Evolutionary conservation across 2,888 invertebrate genomes (phyloP), one percentile per base, ranked within the genome.

Genomic region (Hirudinaria manillensis): DNA sequence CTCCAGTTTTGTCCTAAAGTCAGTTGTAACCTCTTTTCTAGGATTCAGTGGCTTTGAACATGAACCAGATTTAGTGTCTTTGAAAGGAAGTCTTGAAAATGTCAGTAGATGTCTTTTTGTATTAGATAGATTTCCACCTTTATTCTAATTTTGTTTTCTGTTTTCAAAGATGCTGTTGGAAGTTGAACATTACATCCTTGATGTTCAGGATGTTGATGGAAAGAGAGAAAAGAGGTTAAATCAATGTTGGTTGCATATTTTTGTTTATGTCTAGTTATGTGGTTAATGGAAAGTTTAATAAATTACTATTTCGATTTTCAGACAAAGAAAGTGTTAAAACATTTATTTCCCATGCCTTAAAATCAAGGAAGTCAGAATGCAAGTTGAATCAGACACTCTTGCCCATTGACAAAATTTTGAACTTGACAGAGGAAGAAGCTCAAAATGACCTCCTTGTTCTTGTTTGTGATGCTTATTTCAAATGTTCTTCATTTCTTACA

Each of bases 221-320:
- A n/a, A 19, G 72, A 72, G 72, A 51, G 72, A 72, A 55, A 24
- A 55, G 27, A 72, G 72, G 27, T 27, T 72, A 4, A n/a, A 72
- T 2, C 38, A 72, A 55, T 53, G 72, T 72, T 72, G 32, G 53
- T 55, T 21, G 1, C 34, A 2, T 10, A 19, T 68, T 68, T 2
- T 68, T 45, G 24, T n/a, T n/a, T 38, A 27, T 61, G 21, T 61
- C 4, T 10, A 61, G 13, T 61, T 6, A 27, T 10, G 24, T 61
- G 24, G 13, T 27, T 61, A 61, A 61, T 27, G 24, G 24, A 24
- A 61, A 61, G 61, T 7, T 7, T 56, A 27, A 27, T 4, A 4
- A 27, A 21, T 61, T 29, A 27, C 13, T 29, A 2, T 16, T 61
- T 61, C 29, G 10, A 16, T 29, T 61, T 24, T 24, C 61, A 61